Base-by-base conservation (phyloP, 1,140 invertebrate genomes). In the Drosophila biarmipes region DNA sequence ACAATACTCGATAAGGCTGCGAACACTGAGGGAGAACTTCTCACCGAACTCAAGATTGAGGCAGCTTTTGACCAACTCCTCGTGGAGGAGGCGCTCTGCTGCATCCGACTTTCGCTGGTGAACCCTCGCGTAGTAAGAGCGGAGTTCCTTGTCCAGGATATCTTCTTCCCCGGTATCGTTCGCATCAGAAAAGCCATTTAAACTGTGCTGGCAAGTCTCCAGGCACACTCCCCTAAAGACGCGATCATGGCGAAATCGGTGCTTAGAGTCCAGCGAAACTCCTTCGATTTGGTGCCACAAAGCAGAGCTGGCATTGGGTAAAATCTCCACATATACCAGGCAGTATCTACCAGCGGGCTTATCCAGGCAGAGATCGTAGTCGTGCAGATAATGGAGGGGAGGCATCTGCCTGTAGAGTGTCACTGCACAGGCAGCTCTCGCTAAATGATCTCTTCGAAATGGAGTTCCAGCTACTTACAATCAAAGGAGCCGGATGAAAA, bases 171-270 rank as follows among this genome's bases (percentile, higher is more conserved):
- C 72, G 17, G 77, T 64, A 21, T 62, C 40, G 4, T 2, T 12
- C 15, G 14, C 63, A 45, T n/a, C 46, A 42, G 43, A 48, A 31
- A 1, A 68, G 40, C 0, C 54, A 6, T 56, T 52, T 0, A 89
- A 37, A 7, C 24, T 11, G 6, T 52, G 24, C 27, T 69, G 73
- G 34, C 91, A 92, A n/a, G 40, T 67, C 29, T 91, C 91, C 6
- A 94, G 68, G 72, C 94, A 94, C 0, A 94, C 80, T 3, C 92
- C 94, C 75, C 93, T 78, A 24, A 94, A 92, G 19, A 94, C 71
- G 66, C 90, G 92, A 80, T 93, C 93, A 75, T 94, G 93, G 11
- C 93, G 92, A 68, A 90, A 94, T 49, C 93, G 92, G 75, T 93
- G 93, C n/a, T 92, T 82, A 3, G 62, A 86, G 67, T 93, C 64